Base-by-base conservation (phyloP, 2,797 vertebrate genomes). In the Sebastes variabilis region DNA sequence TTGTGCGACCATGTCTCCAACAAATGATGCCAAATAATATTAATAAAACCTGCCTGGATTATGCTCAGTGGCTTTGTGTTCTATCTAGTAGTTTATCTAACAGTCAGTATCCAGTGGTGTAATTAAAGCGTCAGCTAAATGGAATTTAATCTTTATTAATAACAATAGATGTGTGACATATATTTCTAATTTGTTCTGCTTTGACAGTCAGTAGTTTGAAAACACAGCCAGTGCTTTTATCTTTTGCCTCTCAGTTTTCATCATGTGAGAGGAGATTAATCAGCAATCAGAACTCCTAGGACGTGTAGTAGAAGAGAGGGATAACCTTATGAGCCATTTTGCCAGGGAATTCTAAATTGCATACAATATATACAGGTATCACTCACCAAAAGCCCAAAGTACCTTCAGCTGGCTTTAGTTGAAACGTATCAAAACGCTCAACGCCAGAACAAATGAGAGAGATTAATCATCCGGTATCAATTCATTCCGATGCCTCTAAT, bases 251-350 rank as follows among this genome's bases (percentile, higher is more conserved):
- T 7, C 11, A 64, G 16, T 75, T 78, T 61, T 81, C 68, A 79
- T 80, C 74, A 78, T 80, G 72, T 84, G 74, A 72, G 64, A 62
- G 46, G 66, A 82, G 74, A 85, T 87, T 79, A 89, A 90, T 90
- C 77, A 80, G 55, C 49, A 52, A 52, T 52, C 20, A 14, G 20
- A 52, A 18, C 18, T 52, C 46, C 20, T n/a, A 20, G 18, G 46
- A 52, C 1, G 16, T 46, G 42, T 46, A 46, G 42, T 0, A 46
- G 38, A 42, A 42, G 42, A 20, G 7, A 46, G 20, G 13, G 29
- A 54, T 72, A 64, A 29, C 24, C 24, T 59, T 24, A 36, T 36
- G 36, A 36, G 38, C 3, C 36, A 65, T 79, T 46, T 65, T 77
- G 46, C 6, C 4, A 14, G 4, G n/a, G 16, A 61, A 61, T 32